Conservation (phyloP, 2,113 vertebrate genomes). For the Fregetta grallaria region DNA sequence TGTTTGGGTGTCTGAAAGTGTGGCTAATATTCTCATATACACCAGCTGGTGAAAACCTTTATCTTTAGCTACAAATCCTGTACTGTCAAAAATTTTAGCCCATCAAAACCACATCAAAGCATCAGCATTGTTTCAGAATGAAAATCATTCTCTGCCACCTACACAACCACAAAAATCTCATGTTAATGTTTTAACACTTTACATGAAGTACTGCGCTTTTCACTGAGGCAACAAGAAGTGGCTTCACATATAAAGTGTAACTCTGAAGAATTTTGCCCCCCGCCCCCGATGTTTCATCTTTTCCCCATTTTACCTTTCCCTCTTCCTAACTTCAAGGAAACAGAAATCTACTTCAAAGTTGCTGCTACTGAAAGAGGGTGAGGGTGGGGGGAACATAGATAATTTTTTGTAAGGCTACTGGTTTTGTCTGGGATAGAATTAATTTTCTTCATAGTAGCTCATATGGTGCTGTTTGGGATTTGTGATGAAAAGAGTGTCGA, state of each 20-base stretch:
- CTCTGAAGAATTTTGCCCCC: not conserved
- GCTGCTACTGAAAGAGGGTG: not conserved
- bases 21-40: not conserved
- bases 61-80: not conserved
- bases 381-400: too few species aligned
- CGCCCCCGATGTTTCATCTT: not conserved
- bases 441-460: not conserved
- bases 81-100: not conserved
- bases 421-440: not conserved
- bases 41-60: not conserved
- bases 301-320: not conserved
- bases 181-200: not conserved
- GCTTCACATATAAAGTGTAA: not conserved
- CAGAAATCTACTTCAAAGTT: not conserved
- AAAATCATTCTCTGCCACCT: not conserved
- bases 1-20: not conserved
- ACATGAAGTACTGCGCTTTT: not conserved
- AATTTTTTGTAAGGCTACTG: not conserved
- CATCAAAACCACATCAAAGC: not conserved
- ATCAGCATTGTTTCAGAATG: not conserved
- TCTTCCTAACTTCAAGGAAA: not conserved
- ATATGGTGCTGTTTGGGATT: not conserved
- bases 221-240: not conserved
- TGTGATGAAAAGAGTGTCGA: not conserved
- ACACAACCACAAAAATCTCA: not conserved